Base-by-base conservation (phyloP, 2,797 vertebrate species). In the Eulemur rubriventer region DNA sequence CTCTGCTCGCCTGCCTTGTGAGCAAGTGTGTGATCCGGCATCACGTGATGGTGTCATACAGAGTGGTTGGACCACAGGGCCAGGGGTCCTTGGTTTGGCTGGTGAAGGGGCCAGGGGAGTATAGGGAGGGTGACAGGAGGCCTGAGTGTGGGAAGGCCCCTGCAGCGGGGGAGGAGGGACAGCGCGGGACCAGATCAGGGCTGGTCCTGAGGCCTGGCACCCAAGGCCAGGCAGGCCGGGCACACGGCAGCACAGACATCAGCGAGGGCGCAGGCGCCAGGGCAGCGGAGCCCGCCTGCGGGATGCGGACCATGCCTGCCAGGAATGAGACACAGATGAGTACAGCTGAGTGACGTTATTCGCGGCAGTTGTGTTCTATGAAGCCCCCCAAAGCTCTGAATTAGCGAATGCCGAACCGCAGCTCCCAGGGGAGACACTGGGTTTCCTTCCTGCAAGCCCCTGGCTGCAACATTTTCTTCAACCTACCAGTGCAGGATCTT, bases 201-300 rank as follows among this genome's bases (percentile, higher is more conserved):
- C 11, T 35, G 50, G 22, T 33, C 65, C 46, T 69, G 26, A 65
- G 28, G 2, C 33, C n/a, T 9, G 35, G n/a, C 10, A 35, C 22
- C 7, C 1, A 3, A 35, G 55, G 59, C 75, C 30, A 13, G 38
- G 28, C 10, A 43, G 30, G 1, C 9, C 1, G 12, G 28, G 14
- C 1, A 2, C 2, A 1, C 0, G 33, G 11, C 11, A 18, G 35
- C 12, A 0, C 6, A 4, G 9, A 6, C 2, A 0, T 43, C 0
- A 16, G 14, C 3, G 4, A 59, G 18, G 30, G 43, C 4, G 0
- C 7, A 18, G 11, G 61, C 72, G 6, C 50, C 18, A 65, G 43
- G 17, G 24, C 6, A 14, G 65, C 12, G 43, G 11, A 48, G 35
- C 14, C 30, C 17, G 41, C 41, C n/a, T 22, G 7, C n/a, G 57